Base-by-base conservation (phyloP, 1,140 invertebrate genomes). In the Akabosia matsudoensis region DNA sequence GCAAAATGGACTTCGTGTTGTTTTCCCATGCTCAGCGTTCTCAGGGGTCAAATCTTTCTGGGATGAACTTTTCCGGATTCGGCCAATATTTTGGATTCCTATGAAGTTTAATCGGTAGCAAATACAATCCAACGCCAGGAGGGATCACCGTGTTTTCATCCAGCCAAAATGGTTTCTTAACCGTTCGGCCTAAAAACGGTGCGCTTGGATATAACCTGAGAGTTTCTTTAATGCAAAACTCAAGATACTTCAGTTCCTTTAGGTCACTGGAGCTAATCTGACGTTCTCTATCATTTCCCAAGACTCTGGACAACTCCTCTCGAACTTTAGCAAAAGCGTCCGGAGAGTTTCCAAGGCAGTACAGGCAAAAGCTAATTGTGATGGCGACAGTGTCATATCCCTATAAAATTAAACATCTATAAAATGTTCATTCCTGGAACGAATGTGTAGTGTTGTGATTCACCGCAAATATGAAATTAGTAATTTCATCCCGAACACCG, bases 201-300 rank as follows among this genome's bases (percentile, higher is more conserved):
- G 91, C 90, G 0, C 90, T 87, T 0, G 91, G 91, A 83, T 88
- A 91, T 16, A 92, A 81, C 51, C 91, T 85, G 16, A 92, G 82
- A 0, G 88, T 85, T 84, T 92, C 91, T 84, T 92, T 92, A 16
- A 92, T 88, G 28, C 90, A 89, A 82, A 88, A 87, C 76, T 92
- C 92, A 75, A 91, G 82, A 81, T 91, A 92, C 82, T 89, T 90
- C 70, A 93, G 80, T 52, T 90, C 84, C 22, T 83, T 85, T 1
- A 91, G 81, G 78, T 91, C 88, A 0, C 85, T 84, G 22, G 83
- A 82, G 4, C 85, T 87, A 0, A 85, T 52, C 4, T 74, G 74
- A n/a, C 83, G 73, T 33, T 83, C 80, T 0, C 67, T 73, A 26
- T 67, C 67, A 18, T 24, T 80, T 83, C 76, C 82, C 76, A 84